Evolutionary conservation across 1,140 invertebrate species (phyloP), one percentile per base, ranked within the genome.

Genomic region (Cyclina sinensis): DNA sequence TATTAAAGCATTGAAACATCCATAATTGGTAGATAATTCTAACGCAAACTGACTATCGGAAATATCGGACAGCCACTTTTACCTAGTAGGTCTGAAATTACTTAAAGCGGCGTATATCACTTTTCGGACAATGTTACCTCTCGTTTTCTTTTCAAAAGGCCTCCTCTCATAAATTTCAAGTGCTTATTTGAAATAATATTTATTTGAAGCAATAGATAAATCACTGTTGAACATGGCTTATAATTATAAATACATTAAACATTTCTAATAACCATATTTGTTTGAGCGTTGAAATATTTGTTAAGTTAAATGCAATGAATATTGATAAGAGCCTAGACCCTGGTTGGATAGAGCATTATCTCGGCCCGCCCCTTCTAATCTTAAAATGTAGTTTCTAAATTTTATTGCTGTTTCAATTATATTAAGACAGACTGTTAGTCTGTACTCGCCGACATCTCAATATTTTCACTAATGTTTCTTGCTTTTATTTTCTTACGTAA

Each of bases 101-200:
- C 51, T 57, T 57, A 21, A 65, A 32, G 32, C n/a, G 59, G 32
- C 59, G 59, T 65, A 27, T 65, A 35, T 18, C 65, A 37, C 32
- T 70, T 5, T 35, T 37, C 65, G 32, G 32, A 12, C 32, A 37
- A 70, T 70, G 35, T 70, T 35, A 70, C 65, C 37, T 37, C 65
- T 70, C 35, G 32, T 35, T 70, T 54, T 54, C 46, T 39, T 70
- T 70, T 46, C 37, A 78, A 78, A 54, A 51, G 46, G 11, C 1
- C 46, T 43, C 4, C 54, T 54, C 74, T 39, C 46, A 78, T 51
- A 54, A 78, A 78, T 51, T 24, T 54, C 0, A n/a, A 78, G 32
- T n/a, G 27, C 46, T 78, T 78, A 54, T 78, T 51, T 54, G 46
- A 78, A 78, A 78, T 78, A 78, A 78, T 78, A 51, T 78, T 78